Conservation (phyloP, 2,113 vertebrate genomes). For the Ailuropoda melanoleuca region DNA sequence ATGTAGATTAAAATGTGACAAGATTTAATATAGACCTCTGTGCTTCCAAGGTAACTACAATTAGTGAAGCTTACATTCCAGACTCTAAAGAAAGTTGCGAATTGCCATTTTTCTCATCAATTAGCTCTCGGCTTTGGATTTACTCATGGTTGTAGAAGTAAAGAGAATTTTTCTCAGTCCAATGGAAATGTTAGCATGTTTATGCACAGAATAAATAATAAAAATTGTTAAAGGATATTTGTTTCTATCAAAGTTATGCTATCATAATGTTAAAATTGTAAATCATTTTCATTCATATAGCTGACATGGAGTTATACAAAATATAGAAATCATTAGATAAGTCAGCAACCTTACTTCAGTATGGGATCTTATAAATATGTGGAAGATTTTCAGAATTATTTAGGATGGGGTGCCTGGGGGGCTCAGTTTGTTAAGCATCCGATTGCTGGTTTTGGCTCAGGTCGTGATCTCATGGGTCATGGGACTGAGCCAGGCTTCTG, state of each 20-base stretch:
- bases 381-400: neutral
- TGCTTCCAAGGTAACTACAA: constrained; percentile 46
- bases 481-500: neutral
- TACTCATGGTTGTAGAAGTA: neutral
- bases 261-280: neutral
- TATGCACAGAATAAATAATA: constrained; percentile 14
- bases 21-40: constrained; percentile 52
- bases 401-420: neutral
- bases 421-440: neutral
- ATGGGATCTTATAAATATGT: neutral
- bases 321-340: constrained; percentile 5
- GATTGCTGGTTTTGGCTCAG: neutral
- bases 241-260: neutral
- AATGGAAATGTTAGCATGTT: constrained; percentile 5
- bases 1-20: constrained; percentile 65
- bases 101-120: constrained; percentile 50
- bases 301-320: neutral
- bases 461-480: neutral
- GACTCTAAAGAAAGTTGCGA: neutral
- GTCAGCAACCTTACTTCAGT: neutral
- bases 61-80: constrained; percentile 32
- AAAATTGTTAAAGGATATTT: constrained; percentile 8
- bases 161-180: constrained; percentile 17
- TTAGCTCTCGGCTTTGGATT: neutral
- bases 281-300: neutral